Base-by-base conservation (phyloP, 1,140 invertebrate species). In the Penaeus indicus region DNA sequence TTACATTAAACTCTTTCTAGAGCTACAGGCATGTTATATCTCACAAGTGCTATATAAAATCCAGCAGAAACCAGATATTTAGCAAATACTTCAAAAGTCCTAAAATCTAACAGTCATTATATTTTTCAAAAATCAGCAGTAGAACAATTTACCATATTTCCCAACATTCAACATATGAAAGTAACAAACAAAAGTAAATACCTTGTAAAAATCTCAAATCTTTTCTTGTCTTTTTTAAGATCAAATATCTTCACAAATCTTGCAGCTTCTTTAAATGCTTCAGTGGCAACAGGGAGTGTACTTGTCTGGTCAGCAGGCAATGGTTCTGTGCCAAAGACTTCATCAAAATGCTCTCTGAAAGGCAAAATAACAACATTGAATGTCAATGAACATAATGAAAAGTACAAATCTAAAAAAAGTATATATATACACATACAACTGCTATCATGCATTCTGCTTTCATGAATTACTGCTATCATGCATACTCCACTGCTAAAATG, bases 391-490 rank as follows among this genome's bases (percentile, higher is more conserved):
- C 72, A 69, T 21, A 64, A 7, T 42, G 38, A 42, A 42, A 42
- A 47, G 0, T 42, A 69, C 21, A 47, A 42, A 62, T 61, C 7
- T 3, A 25, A 72, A 42, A 72, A 54, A 54, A 54, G 54, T 0
- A 54, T 54, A 54, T 54, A 54, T 54, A 54, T 11, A 54, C 54
- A 54, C 54, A 42, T 1, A 1, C 38, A 42, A 7, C 38, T 42
- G 38, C 38, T 42, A 42, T 8, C 7, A 42, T 42, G 38, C 38
- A 42, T 38, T 91, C 42, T 91, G 67, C 84, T 91, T 89, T 27
- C 90, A 91, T 11, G 93, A 85, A 47, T 83, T 89, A 42, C 85
- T 32, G 62, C 92, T 90, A 69, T 86, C 83, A 67, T 67, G 64
- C 21, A 67, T 25, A 22, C 64, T 5, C 25, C 64, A 67, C 1